Evolutionary conservation across 1,140 invertebrate genomes (phyloP), one percentile per base, ranked within the genome.

Genomic region (Acromyrmex charruanus): DNA sequence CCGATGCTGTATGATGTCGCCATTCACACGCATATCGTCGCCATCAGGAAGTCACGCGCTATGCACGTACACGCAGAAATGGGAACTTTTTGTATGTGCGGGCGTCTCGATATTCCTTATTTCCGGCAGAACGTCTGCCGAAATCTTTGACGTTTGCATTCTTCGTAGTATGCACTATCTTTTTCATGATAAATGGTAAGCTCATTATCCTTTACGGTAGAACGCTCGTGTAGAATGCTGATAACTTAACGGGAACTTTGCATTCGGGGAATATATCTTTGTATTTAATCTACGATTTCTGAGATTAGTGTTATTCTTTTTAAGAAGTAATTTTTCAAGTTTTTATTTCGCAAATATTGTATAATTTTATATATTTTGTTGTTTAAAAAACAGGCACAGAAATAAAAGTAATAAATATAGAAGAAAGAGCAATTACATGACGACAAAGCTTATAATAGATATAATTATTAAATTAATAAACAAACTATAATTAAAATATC

Each of bases 21-120:
- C 79, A 75, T 69, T 74, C 65, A 79, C 86, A 81, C 74, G 85
- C 79, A 44, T 58, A 77, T 90, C 61, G 66, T 63, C 44, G 65
- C 49, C 71, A 87, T 44, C 35, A 86, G 89, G 89, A 89, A 90
- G 81, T 91, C 87, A 90, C 86, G 89, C 82, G 85, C 39, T 77
- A 44, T 25, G 39, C 55, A 44, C 21, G 55, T 49, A 55, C n/a
- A 44, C 35, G 21, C 74, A 72, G 51, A 18, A 55, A 85, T 7
- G 51, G 44, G 14, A 49, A 49, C 35, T 58, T 59, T 28, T 80
- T 25, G 18, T 49, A 21, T 58, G 59, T 5, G 14, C 49, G 49
- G 12, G 28, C 44, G 81, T 44, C 9, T 44, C 49, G 35, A 74
- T 74, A 59, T 14, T 21, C 58, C 0, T 69, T 25, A 18, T 16